Conservation (phyloP, 1,140 invertebrate genomes). For the Stenopsyche tienmushanensis region DNA sequence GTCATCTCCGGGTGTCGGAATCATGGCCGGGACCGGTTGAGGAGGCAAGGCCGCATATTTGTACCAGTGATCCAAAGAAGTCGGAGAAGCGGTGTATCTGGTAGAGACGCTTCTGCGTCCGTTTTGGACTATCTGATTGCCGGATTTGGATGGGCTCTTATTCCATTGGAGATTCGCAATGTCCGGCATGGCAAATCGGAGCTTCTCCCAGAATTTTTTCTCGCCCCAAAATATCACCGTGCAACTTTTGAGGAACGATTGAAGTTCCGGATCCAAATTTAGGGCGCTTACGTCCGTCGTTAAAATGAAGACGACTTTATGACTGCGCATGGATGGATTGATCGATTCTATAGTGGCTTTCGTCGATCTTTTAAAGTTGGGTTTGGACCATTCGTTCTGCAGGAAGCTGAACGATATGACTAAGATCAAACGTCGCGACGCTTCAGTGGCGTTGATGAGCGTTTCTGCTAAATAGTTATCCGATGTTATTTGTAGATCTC, state of each 20-base stretch:
- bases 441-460: conserved; percentile 77
- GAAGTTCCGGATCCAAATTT: conserved; percentile 78
- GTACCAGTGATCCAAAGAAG: conserved; percentile 56
- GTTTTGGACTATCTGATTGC: conserved; percentile 52
- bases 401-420: conserved; percentile 74
- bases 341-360: conserved; percentile 74
- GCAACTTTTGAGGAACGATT: conserved; percentile 78
- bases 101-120: conserved; percentile 51
- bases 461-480: conserved; percentile 73
- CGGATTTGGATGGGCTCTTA: conserved; percentile 54
- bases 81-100: conserved; percentile 56
- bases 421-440: conserved; percentile 68
- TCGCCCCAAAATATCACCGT: conserved; percentile 83
- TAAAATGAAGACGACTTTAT: conserved; percentile 68
- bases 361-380: conserved; percentile 68
- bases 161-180: conserved; percentile 59
- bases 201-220: conserved; percentile 86
- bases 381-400: conserved; percentile 73
- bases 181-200: conserved; percentile 84
- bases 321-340: conserved; percentile 59
- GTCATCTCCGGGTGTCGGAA: conserved; percentile 48
- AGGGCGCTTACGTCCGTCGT: conserved; percentile 76
- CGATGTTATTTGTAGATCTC: conserved; percentile 68
- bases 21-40: conserved; percentile 46
- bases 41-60: conserved; percentile 57